Base-by-base conservation (phyloP, 2,888 invertebrate genomes). In the Patella pellucida region DNA sequence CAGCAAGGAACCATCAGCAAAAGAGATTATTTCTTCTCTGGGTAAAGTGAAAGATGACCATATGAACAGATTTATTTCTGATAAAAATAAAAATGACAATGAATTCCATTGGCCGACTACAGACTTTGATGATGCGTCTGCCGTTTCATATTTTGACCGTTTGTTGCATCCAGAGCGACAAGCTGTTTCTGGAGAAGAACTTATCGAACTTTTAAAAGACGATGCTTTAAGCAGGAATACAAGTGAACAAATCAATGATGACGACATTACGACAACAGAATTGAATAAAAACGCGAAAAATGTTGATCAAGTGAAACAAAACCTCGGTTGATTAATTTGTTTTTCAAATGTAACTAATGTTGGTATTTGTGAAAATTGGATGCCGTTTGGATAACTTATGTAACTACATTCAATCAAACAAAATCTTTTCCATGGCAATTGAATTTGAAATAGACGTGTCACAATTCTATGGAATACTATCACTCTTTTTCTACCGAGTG, bases 91-190 rank as follows among this genome's bases (percentile, higher is more conserved):
- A 11, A 19, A 62, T 19, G 19, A 16, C 16, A 19, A 19, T 19
- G n/a, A 56, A 62, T 23, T 23, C 19, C 19, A 62, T 15, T 62
- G 19, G 19, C 19, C 19, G 23, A 12, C 62, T 11, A 15, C 23
- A 5, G 62, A 11, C 19, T 23, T 19, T 23, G 19, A 9, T 12
- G 14, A 23, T 62, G 12, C 19, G 0, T 62, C 62, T n/a, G 62
- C 62, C 14, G 62, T 62, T 12, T 62, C 62, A 11, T 62, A 62
- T 62, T 62, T 62, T 62, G 62, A 62, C 23, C 62, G 62, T 12
- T 19, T 62, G 19, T 62, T 62, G 23, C 62, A 62, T 4, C 62
- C 62, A 3, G 62, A 62, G 19, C 19, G 62, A 62, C 62, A 62
- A 23, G 19, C 62, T 0, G 19, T 62, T 12, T 62, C 62, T 15